Conservation (phyloP, 2,797 vertebrate genomes). For the Botia almorhae region DNA sequence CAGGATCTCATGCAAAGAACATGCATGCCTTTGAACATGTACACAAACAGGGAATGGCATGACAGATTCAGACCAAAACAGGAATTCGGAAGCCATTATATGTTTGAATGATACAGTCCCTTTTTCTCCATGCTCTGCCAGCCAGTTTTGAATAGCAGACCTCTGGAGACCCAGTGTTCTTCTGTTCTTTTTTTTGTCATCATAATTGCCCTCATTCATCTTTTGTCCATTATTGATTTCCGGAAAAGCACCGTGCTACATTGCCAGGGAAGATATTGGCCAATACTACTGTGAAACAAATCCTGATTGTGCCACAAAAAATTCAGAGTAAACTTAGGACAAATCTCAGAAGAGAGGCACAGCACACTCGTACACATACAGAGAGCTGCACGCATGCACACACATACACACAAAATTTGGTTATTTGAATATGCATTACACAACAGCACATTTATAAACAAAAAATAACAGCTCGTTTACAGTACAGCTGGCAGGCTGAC, state of each 20-base stretch:
- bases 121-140: constrained; percentile 23
- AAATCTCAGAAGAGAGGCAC: constrained; percentile 15
- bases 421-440: constrained; percentile 27
- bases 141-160: neutral
- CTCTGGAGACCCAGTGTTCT: constrained; percentile 12
- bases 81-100: constrained; percentile 4
- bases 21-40: neutral
- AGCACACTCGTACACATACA: neutral
- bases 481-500: neutral
- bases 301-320: constrained; percentile 32
- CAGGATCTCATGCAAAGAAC: neutral
- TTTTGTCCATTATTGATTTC: constrained; percentile 51
- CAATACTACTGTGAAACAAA: constrained; percentile 34
- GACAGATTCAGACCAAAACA: neutral
- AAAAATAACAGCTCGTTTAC: constrained; percentile 56
- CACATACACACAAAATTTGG: constrained; percentile 23
- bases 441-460: neutral
- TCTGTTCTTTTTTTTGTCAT: constrained; percentile 32
- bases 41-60: neutral
- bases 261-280: constrained; percentile 29
- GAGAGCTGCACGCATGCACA: constrained; percentile 15
- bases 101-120: constrained; percentile 24
- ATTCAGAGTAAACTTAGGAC: constrained; percentile 3
- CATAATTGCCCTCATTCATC: constrained; percentile 48
- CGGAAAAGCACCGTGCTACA: constrained; percentile 11